Conservation (phyloP, 2,113 vertebrate genomes). For the Butorides virescens region DNA sequence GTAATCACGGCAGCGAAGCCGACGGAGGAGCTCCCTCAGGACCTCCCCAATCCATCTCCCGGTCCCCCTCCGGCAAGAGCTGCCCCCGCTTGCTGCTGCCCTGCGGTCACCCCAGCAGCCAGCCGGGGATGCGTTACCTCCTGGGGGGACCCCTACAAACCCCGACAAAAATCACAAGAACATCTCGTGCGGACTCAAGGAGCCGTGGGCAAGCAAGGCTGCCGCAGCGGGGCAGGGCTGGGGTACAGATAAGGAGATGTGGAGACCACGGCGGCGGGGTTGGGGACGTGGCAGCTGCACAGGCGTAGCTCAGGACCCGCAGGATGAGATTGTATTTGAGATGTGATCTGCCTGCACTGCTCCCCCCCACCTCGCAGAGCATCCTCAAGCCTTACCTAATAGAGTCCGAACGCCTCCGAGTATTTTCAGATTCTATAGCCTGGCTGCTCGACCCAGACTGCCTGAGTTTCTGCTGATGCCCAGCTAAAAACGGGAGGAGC, state of each 20-base stretch:
- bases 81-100: neutral
- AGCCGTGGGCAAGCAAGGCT: neutral
- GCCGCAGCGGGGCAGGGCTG: neutral
- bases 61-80: neutral
- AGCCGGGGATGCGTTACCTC: neutral
- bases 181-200: neutral
- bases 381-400: neutral
- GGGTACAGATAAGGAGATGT: accelerated
- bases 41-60: neutral
- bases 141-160: neutral
- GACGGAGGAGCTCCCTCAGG: neutral
- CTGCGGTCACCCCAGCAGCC: neutral
- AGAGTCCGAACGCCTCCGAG: neutral
- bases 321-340: neutral
- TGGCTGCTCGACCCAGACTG: neutral
- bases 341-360: neutral
- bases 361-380: neutral
- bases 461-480: neutral
- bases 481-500: neutral
- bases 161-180: neutral
- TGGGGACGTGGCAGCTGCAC: neutral
- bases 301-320: no score
- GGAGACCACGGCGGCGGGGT: neutral
- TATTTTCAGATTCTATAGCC: neutral
- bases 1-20: neutral